A percentile compares a stretch with the other conserved stretches of the same genome.
phyloP scores from a whole-genome alignment of 1,140 invertebrate species.

The Hylaeus anthracinus region DNA sequence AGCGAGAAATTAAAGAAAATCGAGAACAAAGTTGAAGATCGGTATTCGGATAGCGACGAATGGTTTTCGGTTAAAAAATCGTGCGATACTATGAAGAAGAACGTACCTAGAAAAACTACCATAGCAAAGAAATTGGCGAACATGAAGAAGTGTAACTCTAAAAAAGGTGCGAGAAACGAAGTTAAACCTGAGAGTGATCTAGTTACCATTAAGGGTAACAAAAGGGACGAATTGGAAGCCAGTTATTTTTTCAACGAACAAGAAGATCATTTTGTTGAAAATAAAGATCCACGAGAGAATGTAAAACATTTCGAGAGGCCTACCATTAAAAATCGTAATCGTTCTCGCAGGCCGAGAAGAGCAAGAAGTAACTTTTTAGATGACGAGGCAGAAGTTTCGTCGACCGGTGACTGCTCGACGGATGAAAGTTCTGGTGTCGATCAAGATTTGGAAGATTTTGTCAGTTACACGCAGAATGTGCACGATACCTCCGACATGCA shows the following conservation, averaged over 20 bases:
- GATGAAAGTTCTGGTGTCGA: slow-evolving; percentile 70
- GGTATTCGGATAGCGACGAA: background rate
- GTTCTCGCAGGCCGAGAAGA: slow-evolving; percentile 14
- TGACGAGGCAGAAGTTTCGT: slow-evolving; percentile 82
- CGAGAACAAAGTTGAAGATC: background rate
- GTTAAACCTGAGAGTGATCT: slow-evolving; percentile 29
- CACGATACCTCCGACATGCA: slow-evolving; percentile 80
- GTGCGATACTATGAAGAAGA: background rate
- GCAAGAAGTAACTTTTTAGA: slow-evolving; percentile 79
- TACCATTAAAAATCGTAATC: background rate
- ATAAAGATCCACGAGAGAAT: background rate
- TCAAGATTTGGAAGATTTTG: slow-evolving; percentile 71
- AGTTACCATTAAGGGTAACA: background rate
- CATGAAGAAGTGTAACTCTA: slow-evolving; percentile 6
- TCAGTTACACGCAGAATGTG: slow-evolving; percentile 76
- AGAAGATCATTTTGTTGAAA: background rate
- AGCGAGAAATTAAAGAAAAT: background rate
- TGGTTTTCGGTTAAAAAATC: slow-evolving; percentile 32
- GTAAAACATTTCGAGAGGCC: background rate
- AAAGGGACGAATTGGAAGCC: slow-evolving; percentile 13
- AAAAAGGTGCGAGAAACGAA: background rate
- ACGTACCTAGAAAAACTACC: background rate
- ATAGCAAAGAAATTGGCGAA: slow-evolving; percentile 49
- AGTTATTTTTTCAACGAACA: slow-evolving; percentile 29
- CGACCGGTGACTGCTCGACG: slow-evolving; percentile 62